Percentiles rank a stretch among this genome's conserved stretches.
These are phyloP conservation scores for Ormyrus labotus DNA, from an alignment of 2,888 invertebrate species.

Conservation along the genomic window DNA sequence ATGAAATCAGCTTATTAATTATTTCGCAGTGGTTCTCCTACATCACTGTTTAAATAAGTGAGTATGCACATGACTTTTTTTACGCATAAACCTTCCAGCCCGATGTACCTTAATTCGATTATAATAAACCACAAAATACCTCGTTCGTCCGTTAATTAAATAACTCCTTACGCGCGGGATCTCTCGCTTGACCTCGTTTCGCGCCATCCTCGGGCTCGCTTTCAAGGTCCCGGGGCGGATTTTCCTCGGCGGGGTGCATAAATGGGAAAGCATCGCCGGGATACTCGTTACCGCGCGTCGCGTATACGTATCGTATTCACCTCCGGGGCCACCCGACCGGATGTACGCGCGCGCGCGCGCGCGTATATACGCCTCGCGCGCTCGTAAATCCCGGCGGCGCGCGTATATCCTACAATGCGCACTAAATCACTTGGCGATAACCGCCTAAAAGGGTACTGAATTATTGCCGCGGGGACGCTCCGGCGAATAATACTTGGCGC, in stretches of 20 bases:
- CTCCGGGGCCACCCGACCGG: background rate
- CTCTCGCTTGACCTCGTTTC: background rate
- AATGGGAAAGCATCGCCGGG: background rate
- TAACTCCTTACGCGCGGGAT: background rate
- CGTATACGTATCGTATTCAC: slow-evolving; percentile 13
- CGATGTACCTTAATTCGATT: too few relatives aligned
- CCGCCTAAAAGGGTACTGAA: slow-evolving; percentile 53
- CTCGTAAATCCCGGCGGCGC: slow-evolving; percentile 51
- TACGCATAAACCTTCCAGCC: too few relatives aligned
- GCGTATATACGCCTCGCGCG: background rate
- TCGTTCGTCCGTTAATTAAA: too few relatives aligned
- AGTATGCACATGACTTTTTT: too few relatives aligned
- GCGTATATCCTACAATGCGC: slow-evolving; percentile 50
- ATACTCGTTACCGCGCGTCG: slow-evolving; percentile 13
- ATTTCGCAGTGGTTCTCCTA: too few relatives aligned
- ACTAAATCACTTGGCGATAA: slow-evolving; percentile 49
- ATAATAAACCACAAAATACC: too few relatives aligned
- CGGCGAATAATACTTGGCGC: slow-evolving; percentile 30
- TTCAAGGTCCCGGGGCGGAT: background rate
- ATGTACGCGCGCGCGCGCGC: background rate
- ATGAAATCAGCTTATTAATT: too few relatives aligned
- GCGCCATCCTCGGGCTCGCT: background rate
- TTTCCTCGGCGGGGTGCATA: too few relatives aligned
- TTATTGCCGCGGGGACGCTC: slow-evolving; percentile 44
- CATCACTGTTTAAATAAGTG: too few relatives aligned